Base-by-base conservation (phyloP, 2,888 invertebrate species). In the Kuschelorhynchus macadamiae region DNA sequence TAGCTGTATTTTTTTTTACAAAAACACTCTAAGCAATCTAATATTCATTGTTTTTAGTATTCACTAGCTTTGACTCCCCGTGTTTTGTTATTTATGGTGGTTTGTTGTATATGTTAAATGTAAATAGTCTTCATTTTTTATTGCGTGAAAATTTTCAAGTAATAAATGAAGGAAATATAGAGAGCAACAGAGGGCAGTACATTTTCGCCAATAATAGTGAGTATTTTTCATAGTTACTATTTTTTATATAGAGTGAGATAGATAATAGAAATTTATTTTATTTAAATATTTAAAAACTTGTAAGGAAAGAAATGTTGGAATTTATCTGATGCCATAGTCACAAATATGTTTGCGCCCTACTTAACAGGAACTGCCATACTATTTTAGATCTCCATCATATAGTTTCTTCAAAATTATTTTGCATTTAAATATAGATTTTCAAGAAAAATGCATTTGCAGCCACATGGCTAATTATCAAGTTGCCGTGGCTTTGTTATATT, bases 211-310 rank as follows among this genome's bases (percentile, higher is more conserved):
- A 55, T 46, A 25, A 52, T 62, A 63, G 47, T 63, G 49, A 64
- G 64, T 64, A 64, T 56, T 69, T 60, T 60, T 64, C 36, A 69
- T 55, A 65, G 59, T 64, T 69, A 65, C 59, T 69, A 68, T 64
- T 62, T 57, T 64, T 67, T 62, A 56, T 57, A 50, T 55, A 49
- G 62, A 67, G 67, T 67, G 67, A 62, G 67, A 67, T 67, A 56
- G 41, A 30, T 49, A 7, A 20, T 52, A 52, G 41, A 41, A 16
- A 18, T 20, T 52, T 52, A 44, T 33, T 17, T 17, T 17, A 14
- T n/a, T 30, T 39, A 42, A 18, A 52, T 47, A 39, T 0, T 18
- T 61, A 14, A n/a, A 25, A 8, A 32, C 4, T 30, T 25, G 17
- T 25, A 9, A 39, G 52, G 4, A 21, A 53, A 44, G 41, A 42